Conservation (phyloP, 2,113 vertebrate species). For the Rhinolophus ferrumequinum region DNA sequence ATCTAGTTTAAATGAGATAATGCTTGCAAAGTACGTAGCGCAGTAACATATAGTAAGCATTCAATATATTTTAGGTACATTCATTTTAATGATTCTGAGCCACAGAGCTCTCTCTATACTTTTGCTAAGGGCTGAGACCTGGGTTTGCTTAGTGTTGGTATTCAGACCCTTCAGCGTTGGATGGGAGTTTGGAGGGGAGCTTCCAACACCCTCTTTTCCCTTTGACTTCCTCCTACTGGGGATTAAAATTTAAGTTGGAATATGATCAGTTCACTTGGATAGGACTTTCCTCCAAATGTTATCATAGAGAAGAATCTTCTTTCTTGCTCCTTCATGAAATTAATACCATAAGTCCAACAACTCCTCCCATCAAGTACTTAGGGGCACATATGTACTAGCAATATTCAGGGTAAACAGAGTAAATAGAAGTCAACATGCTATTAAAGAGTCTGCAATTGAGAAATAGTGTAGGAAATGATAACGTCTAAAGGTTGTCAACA, state of each 20-base stretch:
- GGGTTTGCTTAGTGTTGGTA: background rate
- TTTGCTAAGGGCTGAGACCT: background rate
- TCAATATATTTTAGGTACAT: background rate
- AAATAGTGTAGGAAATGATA: background rate
- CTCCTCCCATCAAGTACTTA: background rate
- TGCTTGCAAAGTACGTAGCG: background rate
- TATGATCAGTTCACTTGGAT: background rate
- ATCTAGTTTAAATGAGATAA: slow-evolving; percentile 5
- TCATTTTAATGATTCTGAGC: background rate
- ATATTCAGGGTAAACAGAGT: background rate
- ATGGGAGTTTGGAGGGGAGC: background rate
- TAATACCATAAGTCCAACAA: background rate
- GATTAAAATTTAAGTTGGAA: background rate
- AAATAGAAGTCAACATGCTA: background rate
- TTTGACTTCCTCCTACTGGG: background rate
- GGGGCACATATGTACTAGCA: background rate
- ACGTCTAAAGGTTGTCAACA: background rate
- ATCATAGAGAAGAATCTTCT: background rate
- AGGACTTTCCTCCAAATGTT: background rate
- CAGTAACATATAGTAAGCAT: background rate
- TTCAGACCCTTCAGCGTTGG: background rate
- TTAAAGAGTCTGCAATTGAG: background rate
- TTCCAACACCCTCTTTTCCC: background rate
- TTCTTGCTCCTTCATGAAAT: background rate
- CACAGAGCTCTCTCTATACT: background rate